Evolutionary conservation across 2,113 vertebrate genomes (phyloP).

Genomic region (Poeciliopsis occidentalis): DNA sequence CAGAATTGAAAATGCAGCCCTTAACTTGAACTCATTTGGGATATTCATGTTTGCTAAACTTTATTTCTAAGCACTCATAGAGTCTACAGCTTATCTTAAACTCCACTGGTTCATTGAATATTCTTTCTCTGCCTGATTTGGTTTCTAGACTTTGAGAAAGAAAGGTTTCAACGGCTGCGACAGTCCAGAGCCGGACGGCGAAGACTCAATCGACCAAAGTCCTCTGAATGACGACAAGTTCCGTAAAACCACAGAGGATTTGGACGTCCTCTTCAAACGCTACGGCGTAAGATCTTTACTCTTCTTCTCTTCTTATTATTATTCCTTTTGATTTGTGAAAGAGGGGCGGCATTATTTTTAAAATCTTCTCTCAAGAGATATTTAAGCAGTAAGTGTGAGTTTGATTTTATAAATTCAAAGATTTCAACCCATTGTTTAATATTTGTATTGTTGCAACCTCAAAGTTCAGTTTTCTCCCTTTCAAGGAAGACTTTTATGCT

Average conservation of each 20-base stretch:
- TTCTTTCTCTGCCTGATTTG: slow-evolving; percentile 11
- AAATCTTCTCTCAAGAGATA: neutral
- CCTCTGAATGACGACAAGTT: slow-evolving; percentile 97
- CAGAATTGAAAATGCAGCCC: no score
- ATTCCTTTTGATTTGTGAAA: neutral
- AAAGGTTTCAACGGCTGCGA: slow-evolving; percentile 99
- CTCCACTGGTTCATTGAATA: neutral
- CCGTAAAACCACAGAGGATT: slow-evolving; percentile 92
- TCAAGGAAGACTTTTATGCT: no score
- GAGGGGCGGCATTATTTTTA: no score
- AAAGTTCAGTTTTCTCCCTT: no score
- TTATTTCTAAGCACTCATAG: neutral
- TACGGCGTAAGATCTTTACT: slow-evolving; percentile 90
- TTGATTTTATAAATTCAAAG: neutral
- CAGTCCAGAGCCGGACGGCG: slow-evolving; percentile 96
- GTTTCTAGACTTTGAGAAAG: slow-evolving; percentile 93
- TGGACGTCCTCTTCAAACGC: slow-evolving; percentile 96
- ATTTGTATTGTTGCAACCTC: neutral
- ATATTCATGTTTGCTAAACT: neutral
- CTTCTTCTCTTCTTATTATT: neutral
- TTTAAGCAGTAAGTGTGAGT: neutral
- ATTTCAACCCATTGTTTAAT: neutral
- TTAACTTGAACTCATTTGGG: neutral
- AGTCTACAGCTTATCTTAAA: neutral
- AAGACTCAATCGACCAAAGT: slow-evolving; percentile 97